Percentiles rank a stretch among this genome's conserved stretches.
Conservation (phyloP, 2,888 invertebrate genomes). For the Xanthorhoe spadicearia region DNA sequence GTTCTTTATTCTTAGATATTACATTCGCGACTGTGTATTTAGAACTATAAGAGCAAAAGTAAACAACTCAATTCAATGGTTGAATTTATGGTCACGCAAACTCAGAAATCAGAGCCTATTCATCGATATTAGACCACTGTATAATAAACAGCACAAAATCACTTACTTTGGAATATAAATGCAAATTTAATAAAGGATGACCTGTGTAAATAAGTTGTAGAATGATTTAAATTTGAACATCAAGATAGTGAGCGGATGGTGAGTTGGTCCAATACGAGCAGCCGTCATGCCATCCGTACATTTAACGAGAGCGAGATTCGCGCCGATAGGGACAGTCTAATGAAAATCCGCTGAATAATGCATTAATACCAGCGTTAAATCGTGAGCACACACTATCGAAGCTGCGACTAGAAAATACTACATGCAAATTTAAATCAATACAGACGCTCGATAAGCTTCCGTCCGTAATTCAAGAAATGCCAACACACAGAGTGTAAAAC, state of each 20-base stretch:
- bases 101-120: slow-evolving; percentile 31
- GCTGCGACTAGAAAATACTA: slow-evolving; percentile 75
- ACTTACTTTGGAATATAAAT: slow-evolving; percentile 6
- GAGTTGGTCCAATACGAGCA: slow-evolving; percentile 66
- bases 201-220: slow-evolving; percentile 35
- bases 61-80: slow-evolving; percentile 28
- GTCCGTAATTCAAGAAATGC: slow-evolving; percentile 69
- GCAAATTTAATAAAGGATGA: slow-evolving; percentile 22
- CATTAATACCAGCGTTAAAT: slow-evolving; percentile 84
- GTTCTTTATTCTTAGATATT: slow-evolving; percentile 7
- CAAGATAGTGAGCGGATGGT: slow-evolving; percentile 36
- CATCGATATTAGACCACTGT: slow-evolving; percentile 31
- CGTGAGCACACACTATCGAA: slow-evolving; percentile 81
- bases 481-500: slow-evolving; percentile 50
- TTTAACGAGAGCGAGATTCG: slow-evolving; percentile 83
- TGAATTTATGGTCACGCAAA: slow-evolving; percentile 30
- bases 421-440: slow-evolving; percentile 81
- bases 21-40: slow-evolving; percentile 2
- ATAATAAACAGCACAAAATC: slow-evolving; percentile 28
- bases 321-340: slow-evolving; percentile 80
- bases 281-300: slow-evolving; percentile 83
- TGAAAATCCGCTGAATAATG: slow-evolving; percentile 84
- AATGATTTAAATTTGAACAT: slow-evolving; percentile 37
- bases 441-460: slow-evolving; percentile 74
- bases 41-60: slow-evolving; percentile 18